Percentiles rank a stretch among this genome's conserved stretches.
phyloP scores from a whole-genome alignment of 2,797 vertebrate species.

The Trachurus trachurus region DNA sequence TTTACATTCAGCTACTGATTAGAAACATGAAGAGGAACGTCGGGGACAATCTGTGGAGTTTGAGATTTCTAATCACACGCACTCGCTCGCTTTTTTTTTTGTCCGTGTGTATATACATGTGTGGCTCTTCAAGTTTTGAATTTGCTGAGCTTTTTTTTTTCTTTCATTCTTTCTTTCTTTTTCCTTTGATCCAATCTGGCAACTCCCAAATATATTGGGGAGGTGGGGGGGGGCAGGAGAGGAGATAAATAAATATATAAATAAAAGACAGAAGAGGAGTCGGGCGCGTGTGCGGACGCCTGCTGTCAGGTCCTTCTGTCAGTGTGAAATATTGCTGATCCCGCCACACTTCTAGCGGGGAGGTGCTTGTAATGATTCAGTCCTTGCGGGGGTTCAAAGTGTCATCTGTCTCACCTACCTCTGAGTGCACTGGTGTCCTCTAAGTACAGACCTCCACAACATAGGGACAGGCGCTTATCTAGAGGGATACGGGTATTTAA shows the following conservation, averaged over 20 bases:
- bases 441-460: constrained; percentile 37
- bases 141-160: constrained; percentile 20
- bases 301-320: constrained; percentile 87
- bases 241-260: constrained; percentile 60
- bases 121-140: constrained; percentile 49
- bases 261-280: constrained; percentile 63
- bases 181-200: constrained; percentile 67
- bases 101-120: not conserved
- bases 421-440: constrained; percentile 69
- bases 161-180: too few relatives aligned
- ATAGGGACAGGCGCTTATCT: constrained; percentile 16
- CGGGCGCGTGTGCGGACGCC: constrained; percentile 69
- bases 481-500: constrained; percentile 14
- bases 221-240: not conserved
- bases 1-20: constrained; percentile 80
- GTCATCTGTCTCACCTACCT: constrained; percentile 82
- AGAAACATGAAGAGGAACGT: constrained; percentile 73
- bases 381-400: constrained; percentile 82
- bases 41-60: constrained; percentile 50
- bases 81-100: not conserved
- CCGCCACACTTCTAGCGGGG: constrained; percentile 81
- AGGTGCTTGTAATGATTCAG: constrained; percentile 85
- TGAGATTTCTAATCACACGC: constrained; percentile 60
- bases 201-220: constrained; percentile 41
- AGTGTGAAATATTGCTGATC: constrained; percentile 87